These are phyloP conservation scores for Fistularia commersonii DNA, from an alignment of 2,797 vertebrate species.

Conservation along the genomic window DNA sequence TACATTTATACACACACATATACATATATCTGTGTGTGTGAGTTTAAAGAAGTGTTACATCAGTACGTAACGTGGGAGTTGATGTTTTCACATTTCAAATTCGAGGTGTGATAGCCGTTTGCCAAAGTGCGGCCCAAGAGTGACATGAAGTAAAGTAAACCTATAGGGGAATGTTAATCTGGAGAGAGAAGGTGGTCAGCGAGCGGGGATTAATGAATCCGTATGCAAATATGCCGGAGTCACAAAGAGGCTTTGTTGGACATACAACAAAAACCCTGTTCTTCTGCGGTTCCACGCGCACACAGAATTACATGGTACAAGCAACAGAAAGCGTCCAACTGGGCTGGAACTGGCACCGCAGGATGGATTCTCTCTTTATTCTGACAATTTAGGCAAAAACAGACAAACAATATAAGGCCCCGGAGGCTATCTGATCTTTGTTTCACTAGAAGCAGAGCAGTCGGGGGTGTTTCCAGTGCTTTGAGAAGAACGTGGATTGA, in stretches of 20 bases:
- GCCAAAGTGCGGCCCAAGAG: neutral
- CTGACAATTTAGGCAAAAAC: constrained; percentile 26
- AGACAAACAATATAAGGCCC: constrained; percentile 13
- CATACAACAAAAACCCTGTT: constrained; percentile 81
- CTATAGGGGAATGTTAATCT: constrained; percentile 83
- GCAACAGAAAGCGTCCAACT: constrained; percentile 66
- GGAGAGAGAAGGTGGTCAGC: constrained; percentile 78
- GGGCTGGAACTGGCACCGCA: constrained; percentile 56
- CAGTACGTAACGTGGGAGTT: too few relatives aligned
- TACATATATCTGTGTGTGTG: too few relatives aligned
- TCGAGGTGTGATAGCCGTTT: neutral
- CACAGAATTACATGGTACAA: constrained; percentile 70
- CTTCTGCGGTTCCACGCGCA: constrained; percentile 69
- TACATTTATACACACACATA: too few relatives aligned
- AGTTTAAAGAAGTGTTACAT: too few relatives aligned
- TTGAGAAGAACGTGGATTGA: constrained; percentile 54
- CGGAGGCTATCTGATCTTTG: constrained; percentile 29
- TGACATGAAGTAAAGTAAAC: constrained; percentile 38
- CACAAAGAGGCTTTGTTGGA: constrained; percentile 86
- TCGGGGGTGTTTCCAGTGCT: too few relatives aligned
- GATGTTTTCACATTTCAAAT: too few relatives aligned
- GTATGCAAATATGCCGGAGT: constrained; percentile 72
- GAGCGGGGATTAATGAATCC: constrained; percentile 78
- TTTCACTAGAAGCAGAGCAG: neutral
- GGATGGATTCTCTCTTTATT: constrained; percentile 59